Percentiles rank a stretch among this genome's conserved stretches.
Evolutionary conservation across 1,140 invertebrate genomes (phyloP).

Genomic region (Bilobella aurantiaca): DNA sequence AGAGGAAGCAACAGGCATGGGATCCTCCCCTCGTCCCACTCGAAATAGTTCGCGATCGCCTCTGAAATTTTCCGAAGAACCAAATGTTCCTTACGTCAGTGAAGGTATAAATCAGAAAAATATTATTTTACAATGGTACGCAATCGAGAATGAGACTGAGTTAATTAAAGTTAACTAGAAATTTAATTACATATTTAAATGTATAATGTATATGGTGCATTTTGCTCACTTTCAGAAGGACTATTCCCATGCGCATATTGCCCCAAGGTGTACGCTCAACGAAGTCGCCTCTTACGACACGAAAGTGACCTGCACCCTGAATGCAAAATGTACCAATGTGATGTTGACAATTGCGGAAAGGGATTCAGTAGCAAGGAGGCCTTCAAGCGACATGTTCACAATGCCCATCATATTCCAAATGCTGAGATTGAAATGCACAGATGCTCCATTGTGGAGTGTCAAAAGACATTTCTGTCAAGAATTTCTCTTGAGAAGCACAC

Average conservation of each 20-base stretch:
- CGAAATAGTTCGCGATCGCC: too few relatives aligned
- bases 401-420: slow-evolving; percentile 3
- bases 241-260: slow-evolving; percentile 17
- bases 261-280: slow-evolving; percentile 7
- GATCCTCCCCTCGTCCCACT: too few relatives aligned
- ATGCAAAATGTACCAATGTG: slow-evolving; percentile 8
- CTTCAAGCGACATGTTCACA: slow-evolving; percentile 16
- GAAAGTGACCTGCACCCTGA: slow-evolving; percentile 18
- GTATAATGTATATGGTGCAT: neutral
- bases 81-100: too few relatives aligned
- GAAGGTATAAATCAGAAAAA: too few relatives aligned
- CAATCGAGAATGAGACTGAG: too few relatives aligned
- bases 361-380: slow-evolving; percentile 19
- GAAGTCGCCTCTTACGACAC: slow-evolving; percentile 16
- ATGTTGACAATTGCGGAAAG: slow-evolving; percentile 12
- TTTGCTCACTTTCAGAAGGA: neutral
- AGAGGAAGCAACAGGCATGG: too few relatives aligned
- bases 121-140: too few relatives aligned
- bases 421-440: neutral
- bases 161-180: too few relatives aligned
- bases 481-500: neutral
- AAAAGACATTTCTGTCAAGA: neutral
- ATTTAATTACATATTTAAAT: neutral
- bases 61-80: too few relatives aligned
- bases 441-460: neutral